phyloP scores from a whole-genome alignment of 1,140 invertebrate species.

The Drosophila kurseongensis region DNA sequence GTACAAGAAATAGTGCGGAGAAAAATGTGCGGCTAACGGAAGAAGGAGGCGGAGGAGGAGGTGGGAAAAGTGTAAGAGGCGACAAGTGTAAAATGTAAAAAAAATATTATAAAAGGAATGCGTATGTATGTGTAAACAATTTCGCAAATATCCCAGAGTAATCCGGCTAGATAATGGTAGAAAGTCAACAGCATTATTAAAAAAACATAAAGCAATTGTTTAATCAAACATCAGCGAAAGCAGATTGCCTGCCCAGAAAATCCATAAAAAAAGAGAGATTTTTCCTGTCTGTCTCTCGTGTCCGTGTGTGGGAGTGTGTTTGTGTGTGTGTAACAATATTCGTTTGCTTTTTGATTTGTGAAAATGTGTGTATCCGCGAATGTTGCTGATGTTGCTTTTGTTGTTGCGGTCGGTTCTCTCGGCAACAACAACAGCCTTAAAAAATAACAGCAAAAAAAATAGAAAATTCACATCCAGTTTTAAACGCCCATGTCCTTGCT shows the following conservation, averaged over 20 bases:
- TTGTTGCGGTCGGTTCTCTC: conserved; percentile 28
- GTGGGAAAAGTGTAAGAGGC: conserved; percentile 40
- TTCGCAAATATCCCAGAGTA: conserved; percentile 15
- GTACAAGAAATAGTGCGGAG: conserved; percentile 58
- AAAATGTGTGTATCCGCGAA: conserved; percentile 81
- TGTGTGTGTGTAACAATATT: conserved; percentile 57
- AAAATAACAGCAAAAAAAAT: conserved; percentile 25
- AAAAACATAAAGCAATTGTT: conserved; percentile 59
- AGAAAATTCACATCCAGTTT: conserved; percentile 32
- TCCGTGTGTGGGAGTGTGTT: conserved; percentile 31
- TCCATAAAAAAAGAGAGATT: conserved; percentile 63
- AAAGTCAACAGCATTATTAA: conserved; percentile 31
- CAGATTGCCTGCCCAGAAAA: conserved; percentile 64
- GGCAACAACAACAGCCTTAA: conserved; percentile 35
- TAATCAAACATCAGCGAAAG: conserved; percentile 51
- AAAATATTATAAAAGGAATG: conserved; percentile 1
- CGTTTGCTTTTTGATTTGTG: conserved; percentile 81
- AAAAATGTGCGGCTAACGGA: conserved; percentile 72
- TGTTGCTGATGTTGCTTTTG: conserved; percentile 49
- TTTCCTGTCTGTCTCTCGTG: conserved; percentile 53
- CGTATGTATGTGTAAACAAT: conserved; percentile 20
- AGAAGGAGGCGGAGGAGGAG: conserved; percentile 42
- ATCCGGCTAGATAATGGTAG: neutral
- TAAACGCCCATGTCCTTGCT: conserved; percentile 57
- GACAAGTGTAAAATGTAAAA: conserved; percentile 47